phyloP scores from a whole-genome alignment of 2,888 invertebrate species.

The Ornithoptera alexandrae region DNA sequence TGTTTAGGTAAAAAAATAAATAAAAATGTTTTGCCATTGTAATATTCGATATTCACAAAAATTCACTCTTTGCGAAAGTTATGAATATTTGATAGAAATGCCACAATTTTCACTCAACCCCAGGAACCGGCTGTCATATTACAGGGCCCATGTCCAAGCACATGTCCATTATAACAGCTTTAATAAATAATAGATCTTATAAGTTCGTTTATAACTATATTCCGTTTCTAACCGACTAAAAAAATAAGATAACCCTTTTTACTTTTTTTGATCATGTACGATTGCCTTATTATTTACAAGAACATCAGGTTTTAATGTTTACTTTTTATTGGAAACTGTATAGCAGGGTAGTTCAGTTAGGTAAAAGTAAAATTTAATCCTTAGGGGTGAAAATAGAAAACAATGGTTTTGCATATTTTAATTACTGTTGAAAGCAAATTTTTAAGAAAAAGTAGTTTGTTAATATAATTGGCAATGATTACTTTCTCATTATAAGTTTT shows the following conservation, averaged over 20 bases:
- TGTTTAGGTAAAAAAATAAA: neutral
- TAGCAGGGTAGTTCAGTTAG: too few relatives aligned
- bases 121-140: neutral
- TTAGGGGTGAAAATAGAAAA: too few relatives aligned
- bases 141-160: neutral
- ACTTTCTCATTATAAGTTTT: too few relatives aligned
- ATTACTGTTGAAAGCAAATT: too few relatives aligned
- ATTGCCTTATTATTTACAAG: too few relatives aligned
- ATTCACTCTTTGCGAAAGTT: constrained; percentile 3
- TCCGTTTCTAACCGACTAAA: neutral
- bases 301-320: too few relatives aligned
- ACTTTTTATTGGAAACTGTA: too few relatives aligned
- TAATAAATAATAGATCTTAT: neutral
- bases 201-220: neutral
- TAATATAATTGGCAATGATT: too few relatives aligned
- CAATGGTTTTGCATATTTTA: too few relatives aligned
- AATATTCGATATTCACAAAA: neutral
- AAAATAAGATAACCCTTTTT: neutral
- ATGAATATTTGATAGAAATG: constrained; percentile 6
- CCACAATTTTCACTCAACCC: constrained; percentile 12
- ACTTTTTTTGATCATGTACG: too few relatives aligned
- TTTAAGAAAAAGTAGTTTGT: too few relatives aligned
- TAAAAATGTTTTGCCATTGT: neutral
- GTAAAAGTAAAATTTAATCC: too few relatives aligned
- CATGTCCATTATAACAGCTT: constrained; percentile 1